These are phyloP conservation scores for Diuraphis noxia DNA, from an alignment of 1,140 invertebrate species.

Conservation along the genomic window DNA sequence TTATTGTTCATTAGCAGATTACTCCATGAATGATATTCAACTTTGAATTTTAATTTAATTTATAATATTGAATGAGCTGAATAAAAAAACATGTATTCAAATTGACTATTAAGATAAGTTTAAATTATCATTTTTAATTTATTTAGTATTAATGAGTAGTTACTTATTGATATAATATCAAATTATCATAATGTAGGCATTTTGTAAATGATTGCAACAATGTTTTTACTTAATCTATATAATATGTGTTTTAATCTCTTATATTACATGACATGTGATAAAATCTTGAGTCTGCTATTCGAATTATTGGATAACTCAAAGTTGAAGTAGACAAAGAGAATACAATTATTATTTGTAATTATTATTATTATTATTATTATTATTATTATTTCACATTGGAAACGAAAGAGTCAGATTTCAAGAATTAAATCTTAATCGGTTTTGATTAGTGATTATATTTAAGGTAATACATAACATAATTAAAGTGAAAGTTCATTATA, in stretches of 20 bases:
- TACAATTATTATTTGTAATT: not conserved
- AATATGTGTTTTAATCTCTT: constrained; percentile 1
- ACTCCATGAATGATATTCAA: not conserved
- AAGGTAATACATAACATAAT: not conserved
- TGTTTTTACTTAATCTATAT: not conserved
- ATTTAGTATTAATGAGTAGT: not conserved
- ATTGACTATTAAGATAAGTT: constrained; percentile 16
- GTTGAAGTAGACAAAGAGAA: not conserved
- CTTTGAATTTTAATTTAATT: not conserved
- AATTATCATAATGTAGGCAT: not conserved
- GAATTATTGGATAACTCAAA: not conserved
- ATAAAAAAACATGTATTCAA: constrained; percentile 19
- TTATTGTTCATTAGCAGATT: not conserved
- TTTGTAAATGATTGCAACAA: not conserved
- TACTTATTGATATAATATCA: not conserved
- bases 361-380: too few relatives aligned
- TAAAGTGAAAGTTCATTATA: constrained; percentile 10
- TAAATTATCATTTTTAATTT: not conserved
- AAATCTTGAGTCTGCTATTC: not conserved
- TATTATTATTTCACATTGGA: not conserved
- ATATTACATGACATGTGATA: constrained; percentile 18
- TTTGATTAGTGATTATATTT: not conserved
- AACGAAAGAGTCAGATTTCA: not conserved
- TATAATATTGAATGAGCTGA: not conserved
- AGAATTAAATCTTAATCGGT: not conserved